phyloP scores from a whole-genome alignment of 2,797 vertebrate species.

The Acanthornis magna region DNA sequence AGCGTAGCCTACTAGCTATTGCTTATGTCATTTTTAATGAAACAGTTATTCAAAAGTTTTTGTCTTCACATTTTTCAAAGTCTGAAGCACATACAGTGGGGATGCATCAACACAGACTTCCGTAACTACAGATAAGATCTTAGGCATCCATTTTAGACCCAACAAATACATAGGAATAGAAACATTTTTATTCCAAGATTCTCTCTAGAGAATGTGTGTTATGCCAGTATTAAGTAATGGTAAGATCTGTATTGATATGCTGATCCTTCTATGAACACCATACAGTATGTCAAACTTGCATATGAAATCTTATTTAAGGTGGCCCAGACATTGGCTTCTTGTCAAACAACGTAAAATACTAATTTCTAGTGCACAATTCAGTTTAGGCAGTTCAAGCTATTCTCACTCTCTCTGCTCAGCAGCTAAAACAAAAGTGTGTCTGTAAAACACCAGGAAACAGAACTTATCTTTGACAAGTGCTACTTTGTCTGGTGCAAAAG shows the following conservation, averaged over 20 bases:
- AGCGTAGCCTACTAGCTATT: conserved; percentile 23
- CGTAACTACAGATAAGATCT: background rate
- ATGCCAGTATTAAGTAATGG: background rate
- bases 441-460: conserved; percentile 61
- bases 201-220: background rate
- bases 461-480: conserved; percentile 61
- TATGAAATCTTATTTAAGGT: background rate
- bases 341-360: background rate
- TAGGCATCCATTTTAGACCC: background rate
- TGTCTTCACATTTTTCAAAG: background rate
- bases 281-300: background rate
- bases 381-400: conserved; percentile 63
- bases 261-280: background rate
- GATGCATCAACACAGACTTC: background rate
- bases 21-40: conserved; percentile 33
- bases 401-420: conserved; percentile 62
- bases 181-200: background rate
- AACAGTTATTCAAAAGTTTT: background rate
- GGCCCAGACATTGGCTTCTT: background rate
- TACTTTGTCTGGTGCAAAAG: conserved; percentile 51
- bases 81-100: background rate
- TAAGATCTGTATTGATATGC: conserved; percentile 7
- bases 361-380: conserved; percentile 23
- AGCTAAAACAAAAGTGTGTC: conserved; percentile 57
- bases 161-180: background rate